Conservation (phyloP, 2,113 vertebrate genomes). For the Dolichotis patagonum region DNA sequence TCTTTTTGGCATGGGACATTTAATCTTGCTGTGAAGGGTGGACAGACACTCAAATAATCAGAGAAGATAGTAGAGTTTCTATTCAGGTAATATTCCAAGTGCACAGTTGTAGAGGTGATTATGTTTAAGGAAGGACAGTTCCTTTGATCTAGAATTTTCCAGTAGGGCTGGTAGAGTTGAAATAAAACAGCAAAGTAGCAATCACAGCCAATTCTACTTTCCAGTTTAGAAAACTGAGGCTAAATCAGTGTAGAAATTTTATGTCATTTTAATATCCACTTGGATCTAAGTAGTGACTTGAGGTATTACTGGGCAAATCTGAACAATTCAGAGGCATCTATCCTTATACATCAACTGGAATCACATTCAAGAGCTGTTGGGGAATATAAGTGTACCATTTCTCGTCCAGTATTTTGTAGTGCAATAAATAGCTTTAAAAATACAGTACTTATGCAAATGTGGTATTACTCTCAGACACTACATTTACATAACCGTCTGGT, state of each 20-base stretch:
- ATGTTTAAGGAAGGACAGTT: not conserved
- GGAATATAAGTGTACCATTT: slow-evolving; percentile 66
- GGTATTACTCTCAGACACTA: slow-evolving; percentile 77
- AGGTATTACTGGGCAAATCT: not conserved
- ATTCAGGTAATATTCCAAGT: not conserved
- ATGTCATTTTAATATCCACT: not conserved
- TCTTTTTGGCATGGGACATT: not conserved
- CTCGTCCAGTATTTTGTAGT: slow-evolving; percentile 65
- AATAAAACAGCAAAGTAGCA: slow-evolving; percentile 23
- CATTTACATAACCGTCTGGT: slow-evolving; percentile 78
- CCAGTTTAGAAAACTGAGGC: not conserved
- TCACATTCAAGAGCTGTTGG: slow-evolving; percentile 43
- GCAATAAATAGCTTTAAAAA: slow-evolving; percentile 70
- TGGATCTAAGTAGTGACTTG: not conserved
- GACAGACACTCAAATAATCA: slow-evolving; percentile 25
- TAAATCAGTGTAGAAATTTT: not conserved
- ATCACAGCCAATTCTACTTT: not conserved
- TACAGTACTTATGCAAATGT: slow-evolving; percentile 79
- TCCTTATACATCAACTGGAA: slow-evolving; percentile 36
- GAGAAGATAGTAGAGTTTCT: slow-evolving; percentile 14
- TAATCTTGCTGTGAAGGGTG: not conserved
- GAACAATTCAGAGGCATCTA: not conserved
- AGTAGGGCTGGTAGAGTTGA: not conserved
- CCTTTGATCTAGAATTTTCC: not conserved
- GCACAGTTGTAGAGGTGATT: not conserved